These are phyloP conservation scores for Saccostrea glomerata DNA, from an alignment of 1,140 invertebrate genomes.

Conservation along the genomic window DNA sequence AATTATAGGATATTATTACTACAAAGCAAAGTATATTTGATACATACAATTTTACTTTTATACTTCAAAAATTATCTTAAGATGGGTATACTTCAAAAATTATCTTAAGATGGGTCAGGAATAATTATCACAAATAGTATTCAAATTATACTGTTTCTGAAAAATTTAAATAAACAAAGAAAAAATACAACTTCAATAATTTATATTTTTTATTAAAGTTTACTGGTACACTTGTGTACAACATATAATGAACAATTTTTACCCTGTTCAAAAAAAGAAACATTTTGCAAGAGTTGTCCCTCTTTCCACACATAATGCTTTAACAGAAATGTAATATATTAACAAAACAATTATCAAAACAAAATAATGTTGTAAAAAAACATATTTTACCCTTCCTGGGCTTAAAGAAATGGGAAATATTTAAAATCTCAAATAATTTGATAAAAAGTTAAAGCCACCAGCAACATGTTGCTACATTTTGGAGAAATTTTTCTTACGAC, in stretches of 20 bases:
- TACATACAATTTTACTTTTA: too few relatives aligned
- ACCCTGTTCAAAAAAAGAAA: constrained; percentile 14
- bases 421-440: neutral
- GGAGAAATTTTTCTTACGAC: neutral
- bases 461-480: neutral
- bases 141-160: too few relatives aligned
- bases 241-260: neutral
- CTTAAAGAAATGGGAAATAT: neutral
- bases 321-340: neutral
- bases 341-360: neutral
- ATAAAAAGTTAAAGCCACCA: neutral
- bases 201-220: neutral
- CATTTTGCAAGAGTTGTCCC: neutral
- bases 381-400: neutral
- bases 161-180: neutral
- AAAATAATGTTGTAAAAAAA: neutral
- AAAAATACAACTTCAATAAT: neutral
- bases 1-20: too few relatives aligned
- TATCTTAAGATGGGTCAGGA: too few relatives aligned
- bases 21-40: too few relatives aligned
- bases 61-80: too few relatives aligned
- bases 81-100: too few relatives aligned
- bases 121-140: too few relatives aligned
- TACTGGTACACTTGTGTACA: constrained; percentile 24
- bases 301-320: neutral